Base-by-base conservation (phyloP, 2,888 invertebrate genomes). In the Glyphotaelius pellucidus region DNA sequence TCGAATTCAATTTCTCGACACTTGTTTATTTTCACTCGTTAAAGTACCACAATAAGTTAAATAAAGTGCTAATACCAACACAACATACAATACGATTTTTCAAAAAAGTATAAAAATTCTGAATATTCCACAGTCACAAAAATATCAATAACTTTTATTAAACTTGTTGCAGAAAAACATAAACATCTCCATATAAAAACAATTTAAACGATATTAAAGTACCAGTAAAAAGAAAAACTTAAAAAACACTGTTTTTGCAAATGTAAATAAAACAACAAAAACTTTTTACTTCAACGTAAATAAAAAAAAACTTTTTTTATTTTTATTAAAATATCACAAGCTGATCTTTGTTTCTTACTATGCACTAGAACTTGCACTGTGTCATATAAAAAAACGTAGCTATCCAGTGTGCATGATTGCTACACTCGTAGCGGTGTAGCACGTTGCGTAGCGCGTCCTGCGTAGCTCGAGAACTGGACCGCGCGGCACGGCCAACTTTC, bases 401-500 rank as follows among this genome's bases (percentile, higher is more conserved):
- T 67, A 67, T 67, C 52, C 52, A 67, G 52, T 25, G 25, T 67
- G 19, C 52, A 19, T 25, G 52, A 67, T 67, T 15, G 52, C 52
- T 67, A 67, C 52, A 67, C 31, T 88, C 88, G 88, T 88, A 88
- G 88, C 67, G 32, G 52, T 25, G 81, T 81, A 90, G 84, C 52
- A 32, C 79, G n/a, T 52, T 42, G 35, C 90, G 85, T 85, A 91
- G 47, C 85, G 90, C 67, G 90, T 67, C 38, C 35, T 84, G 47
- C 87, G 89, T 52, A 79, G 85, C 42, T 80, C 19, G 91, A 90
- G 93, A 93, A 92, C 95, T 95, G 95, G 96, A 96, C 95, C 96
- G 95, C 95, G 95, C 96, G 95, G 95, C 95, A 95, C 96, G 96
- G 95, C 95, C 95, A 95, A 96, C 96, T 96, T 96, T 96, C 96